Conservation (phyloP, 2,888 invertebrate species). For the Dasypolia templi region DNA sequence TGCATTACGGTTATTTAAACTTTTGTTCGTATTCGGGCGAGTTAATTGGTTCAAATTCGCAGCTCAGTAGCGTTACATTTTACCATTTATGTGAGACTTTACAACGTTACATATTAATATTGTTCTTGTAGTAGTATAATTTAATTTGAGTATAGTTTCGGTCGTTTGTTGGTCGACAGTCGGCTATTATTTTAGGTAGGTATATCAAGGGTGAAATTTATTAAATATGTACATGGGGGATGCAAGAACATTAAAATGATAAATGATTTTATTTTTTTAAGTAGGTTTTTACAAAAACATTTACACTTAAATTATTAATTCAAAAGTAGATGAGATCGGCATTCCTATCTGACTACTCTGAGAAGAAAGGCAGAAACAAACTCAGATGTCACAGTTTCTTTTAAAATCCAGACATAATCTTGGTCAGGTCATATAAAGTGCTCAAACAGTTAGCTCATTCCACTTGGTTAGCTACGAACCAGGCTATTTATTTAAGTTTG, state of each 20-base stretch:
- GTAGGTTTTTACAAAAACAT: no score
- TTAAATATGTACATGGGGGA: constrained; percentile 14
- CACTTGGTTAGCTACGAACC: neutral
- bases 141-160: constrained; percentile 65
- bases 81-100: constrained; percentile 55
- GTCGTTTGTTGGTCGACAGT: constrained; percentile 51
- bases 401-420: no score
- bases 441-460: no score
- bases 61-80: constrained; percentile 40
- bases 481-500: neutral
- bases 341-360: no score
- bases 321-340: no score
- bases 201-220: constrained; percentile 44
- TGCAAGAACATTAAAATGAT: constrained; percentile 29
- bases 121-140: constrained; percentile 64
- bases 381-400: no score
- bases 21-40: constrained; percentile 4
- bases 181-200: constrained; percentile 42
- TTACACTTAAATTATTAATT: no score
- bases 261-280: no score
- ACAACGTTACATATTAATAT: constrained; percentile 57
- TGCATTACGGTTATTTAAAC: constrained; percentile 19
- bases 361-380: no score
- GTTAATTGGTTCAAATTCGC: constrained; percentile 40
- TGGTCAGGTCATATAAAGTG: no score